These are phyloP conservation scores for Andrena cerasifolii DNA, from an alignment of 1,140 invertebrate genomes.

Conservation along the genomic window DNA sequence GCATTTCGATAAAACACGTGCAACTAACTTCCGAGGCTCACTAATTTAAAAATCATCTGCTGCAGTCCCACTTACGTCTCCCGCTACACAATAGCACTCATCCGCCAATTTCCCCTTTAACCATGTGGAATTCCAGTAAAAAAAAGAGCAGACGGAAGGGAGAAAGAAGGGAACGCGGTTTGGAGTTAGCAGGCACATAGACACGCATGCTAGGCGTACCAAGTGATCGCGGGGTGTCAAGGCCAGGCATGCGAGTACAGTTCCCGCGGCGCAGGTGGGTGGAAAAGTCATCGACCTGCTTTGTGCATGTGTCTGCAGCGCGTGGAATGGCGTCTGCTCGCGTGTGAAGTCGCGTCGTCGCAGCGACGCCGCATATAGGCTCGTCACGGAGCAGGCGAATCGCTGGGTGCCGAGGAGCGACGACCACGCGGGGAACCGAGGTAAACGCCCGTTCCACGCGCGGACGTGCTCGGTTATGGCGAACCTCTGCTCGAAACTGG, in stretches of 20 bases:
- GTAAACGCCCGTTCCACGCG: conserved; percentile 34
- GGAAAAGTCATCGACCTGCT: conserved; percentile 60
- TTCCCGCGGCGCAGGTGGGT: conserved; percentile 52
- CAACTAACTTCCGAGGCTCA: no score
- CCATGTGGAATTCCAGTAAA: no score
- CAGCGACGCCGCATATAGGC: background rate
- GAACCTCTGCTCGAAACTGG: conserved; percentile 5
- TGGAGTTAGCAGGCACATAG: background rate
- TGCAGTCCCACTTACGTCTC: no score
- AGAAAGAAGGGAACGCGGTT: background rate
- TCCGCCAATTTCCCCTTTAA: no score
- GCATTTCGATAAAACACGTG: no score
- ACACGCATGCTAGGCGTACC: conserved; percentile 1
- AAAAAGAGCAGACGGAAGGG: no score
- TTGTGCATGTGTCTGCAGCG: conserved; percentile 45
- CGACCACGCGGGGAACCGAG: conserved; percentile 12
- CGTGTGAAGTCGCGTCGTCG: conserved; percentile 20
- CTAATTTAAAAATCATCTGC: no score
- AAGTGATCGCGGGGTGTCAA: conserved; percentile 53
- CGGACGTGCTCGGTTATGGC: conserved; percentile 25
- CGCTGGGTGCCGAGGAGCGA: conserved; percentile 22
- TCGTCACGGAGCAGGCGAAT: conserved; percentile 8
- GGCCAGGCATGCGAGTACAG: conserved; percentile 41
- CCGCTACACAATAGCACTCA: no score
- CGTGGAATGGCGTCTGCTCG: conserved; percentile 23